These are phyloP conservation scores for Atethmia centrago DNA, from an alignment of 2,888 invertebrate genomes.

Conservation along the genomic window DNA sequence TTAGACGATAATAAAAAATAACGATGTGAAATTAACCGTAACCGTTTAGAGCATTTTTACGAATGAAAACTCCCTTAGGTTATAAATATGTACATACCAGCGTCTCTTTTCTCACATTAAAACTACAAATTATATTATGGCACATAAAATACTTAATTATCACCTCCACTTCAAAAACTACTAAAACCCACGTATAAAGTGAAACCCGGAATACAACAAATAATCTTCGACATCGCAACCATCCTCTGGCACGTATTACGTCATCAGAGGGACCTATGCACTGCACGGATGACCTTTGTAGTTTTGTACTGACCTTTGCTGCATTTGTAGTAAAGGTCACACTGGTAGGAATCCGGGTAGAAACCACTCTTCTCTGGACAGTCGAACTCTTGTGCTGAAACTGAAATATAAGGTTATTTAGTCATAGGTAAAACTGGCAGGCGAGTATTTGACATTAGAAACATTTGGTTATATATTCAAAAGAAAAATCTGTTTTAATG, in stretches of 20 bases:
- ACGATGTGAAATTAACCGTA: conserved; percentile 8
- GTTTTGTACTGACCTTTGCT: conserved; percentile 89
- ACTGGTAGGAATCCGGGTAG: conserved; percentile 94
- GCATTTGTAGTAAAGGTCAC: conserved; percentile 95
- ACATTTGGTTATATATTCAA: background rate
- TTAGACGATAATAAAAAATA: conserved; percentile 9
- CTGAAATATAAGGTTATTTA: conserved; percentile 68
- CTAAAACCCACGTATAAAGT: conserved; percentile 37
- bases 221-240: conserved; percentile 22
- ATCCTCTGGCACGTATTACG: conserved; percentile 28
- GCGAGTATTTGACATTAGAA: background rate
- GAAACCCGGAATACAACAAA: conserved; percentile 56
- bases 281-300: conserved; percentile 72
- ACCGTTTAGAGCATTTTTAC: conserved; percentile 2
- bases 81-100: background rate
- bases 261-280: conserved; percentile 29
- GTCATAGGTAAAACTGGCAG: background rate
- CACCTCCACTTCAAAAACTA: background rate
- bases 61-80: background rate
- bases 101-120: conserved; percentile 11
- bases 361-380: conserved; percentile 94
- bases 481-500: background rate
- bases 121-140: background rate
- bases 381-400: conserved; percentile 90
- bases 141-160: background rate